Percentiles rank a stretch among this genome's conserved stretches.
phyloP scores from a whole-genome alignment of 53 echinoderm and acorn worm genomes.

The Holothuria scabra region DNA sequence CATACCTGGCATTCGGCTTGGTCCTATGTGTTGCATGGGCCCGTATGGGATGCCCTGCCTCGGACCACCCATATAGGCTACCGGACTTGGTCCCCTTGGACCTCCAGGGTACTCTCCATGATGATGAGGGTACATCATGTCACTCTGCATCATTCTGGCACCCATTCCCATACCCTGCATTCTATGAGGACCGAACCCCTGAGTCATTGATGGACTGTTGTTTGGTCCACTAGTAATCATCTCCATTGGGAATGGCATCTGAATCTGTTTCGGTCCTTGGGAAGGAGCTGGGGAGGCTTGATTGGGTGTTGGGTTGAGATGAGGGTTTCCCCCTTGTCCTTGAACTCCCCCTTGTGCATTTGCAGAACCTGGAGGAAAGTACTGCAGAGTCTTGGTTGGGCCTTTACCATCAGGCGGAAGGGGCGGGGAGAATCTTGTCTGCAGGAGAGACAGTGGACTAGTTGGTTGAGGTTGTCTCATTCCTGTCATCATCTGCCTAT shows the following conservation, averaged over 20 bases:
- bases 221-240: conserved; percentile 87
- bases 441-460: conserved; percentile 84
- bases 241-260: conserved; percentile 97
- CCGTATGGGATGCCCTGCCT: conserved; percentile 66
- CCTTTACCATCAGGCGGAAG: conserved; percentile 96
- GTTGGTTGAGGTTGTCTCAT: conserved; percentile 70
- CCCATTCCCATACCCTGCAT: conserved; percentile 69
- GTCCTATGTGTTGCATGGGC: conserved; percentile 49
- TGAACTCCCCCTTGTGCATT: conserved; percentile 68
- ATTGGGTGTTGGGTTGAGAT: conserved; percentile 76
- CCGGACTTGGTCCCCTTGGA: conserved; percentile 55
- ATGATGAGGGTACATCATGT: conserved; percentile 73
- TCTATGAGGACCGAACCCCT: conserved; percentile 74
- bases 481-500: conserved; percentile 46
- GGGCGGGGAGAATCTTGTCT: conserved; percentile 93
- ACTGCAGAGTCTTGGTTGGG: conserved; percentile 98
- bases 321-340: conserved; percentile 91
- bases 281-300: conserved; percentile 61
- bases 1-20: conserved; percentile 63
- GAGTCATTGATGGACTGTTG: conserved; percentile 70
- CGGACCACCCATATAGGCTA: conserved; percentile 74
- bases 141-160: conserved; percentile 72
- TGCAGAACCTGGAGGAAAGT: conserved; percentile 80
- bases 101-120: conserved; percentile 53
- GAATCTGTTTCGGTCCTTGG: conserved; percentile 94